Conservation (phyloP, 2,888 invertebrate genomes). For the Eristalis arbustorum region DNA sequence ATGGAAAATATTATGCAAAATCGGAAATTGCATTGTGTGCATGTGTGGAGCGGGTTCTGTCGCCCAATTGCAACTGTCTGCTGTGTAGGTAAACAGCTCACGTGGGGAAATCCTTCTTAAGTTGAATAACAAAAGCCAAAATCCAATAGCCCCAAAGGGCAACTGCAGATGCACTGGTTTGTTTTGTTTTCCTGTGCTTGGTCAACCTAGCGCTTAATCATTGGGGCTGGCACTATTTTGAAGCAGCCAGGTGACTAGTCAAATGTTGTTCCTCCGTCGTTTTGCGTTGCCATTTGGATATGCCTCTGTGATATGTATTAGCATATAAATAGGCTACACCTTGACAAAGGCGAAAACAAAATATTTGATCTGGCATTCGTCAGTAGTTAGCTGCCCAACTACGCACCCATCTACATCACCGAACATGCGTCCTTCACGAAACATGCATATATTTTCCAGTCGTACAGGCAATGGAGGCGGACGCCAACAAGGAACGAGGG, state of each 20-base stretch:
- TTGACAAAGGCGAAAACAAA: constrained; percentile 42
- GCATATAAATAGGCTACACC: constrained; percentile 65
- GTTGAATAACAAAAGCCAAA: constrained; percentile 62
- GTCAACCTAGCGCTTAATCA: constrained; percentile 44
- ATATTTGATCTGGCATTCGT: constrained; percentile 50
- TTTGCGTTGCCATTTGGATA: not conserved
- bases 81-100: constrained; percentile 37
- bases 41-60: constrained; percentile 34
- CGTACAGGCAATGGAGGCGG: not conserved
- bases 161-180: constrained; percentile 37
- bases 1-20: constrained; percentile 69
- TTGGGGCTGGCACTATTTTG: constrained; percentile 2
- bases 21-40: constrained; percentile 67
- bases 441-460: not conserved
- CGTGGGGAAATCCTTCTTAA: constrained; percentile 64
- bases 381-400: constrained; percentile 12
- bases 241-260: not conserved
- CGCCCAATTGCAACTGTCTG: not conserved
- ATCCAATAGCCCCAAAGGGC: constrained; percentile 37
- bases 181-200: constrained; percentile 38
- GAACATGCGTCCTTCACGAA: not conserved
- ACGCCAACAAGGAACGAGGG: constrained; percentile 15
- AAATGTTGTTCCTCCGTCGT: not conserved
- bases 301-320: constrained; percentile 64
- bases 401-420: not conserved